These are phyloP conservation scores for Lutjanus erythropterus DNA, from an alignment of 2,113 vertebrate genomes.

Conservation along the genomic window DNA sequence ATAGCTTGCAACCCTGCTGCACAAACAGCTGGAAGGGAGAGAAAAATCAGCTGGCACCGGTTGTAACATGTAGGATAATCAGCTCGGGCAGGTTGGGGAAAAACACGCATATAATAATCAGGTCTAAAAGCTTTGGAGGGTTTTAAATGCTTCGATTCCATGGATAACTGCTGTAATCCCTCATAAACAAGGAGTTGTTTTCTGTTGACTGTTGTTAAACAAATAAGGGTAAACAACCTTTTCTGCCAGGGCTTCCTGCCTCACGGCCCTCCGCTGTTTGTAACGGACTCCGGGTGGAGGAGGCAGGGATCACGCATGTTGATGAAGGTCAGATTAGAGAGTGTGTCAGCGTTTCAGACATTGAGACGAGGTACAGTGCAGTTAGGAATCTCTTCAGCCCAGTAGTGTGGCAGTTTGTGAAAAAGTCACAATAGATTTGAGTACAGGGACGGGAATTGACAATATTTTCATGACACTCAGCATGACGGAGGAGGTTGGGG, in stretches of 20 bases:
- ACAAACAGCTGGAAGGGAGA: constrained; percentile 77
- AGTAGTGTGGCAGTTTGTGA: too few species aligned
- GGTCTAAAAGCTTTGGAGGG: constrained; percentile 71
- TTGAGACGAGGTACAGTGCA: constrained; percentile 14
- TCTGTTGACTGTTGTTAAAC: constrained; percentile 71
- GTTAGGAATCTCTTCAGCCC: not conserved
- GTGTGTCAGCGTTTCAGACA: constrained; percentile 45
- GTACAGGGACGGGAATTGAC: too few species aligned
- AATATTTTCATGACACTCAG: too few species aligned
- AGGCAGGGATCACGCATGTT: constrained; percentile 26
- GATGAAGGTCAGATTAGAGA: constrained; percentile 57
- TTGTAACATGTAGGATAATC: constrained; percentile 75
- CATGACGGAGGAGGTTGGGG: too few species aligned
- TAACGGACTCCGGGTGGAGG: constrained; percentile 8
- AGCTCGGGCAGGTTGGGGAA: constrained; percentile 70
- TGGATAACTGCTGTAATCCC: constrained; percentile 72
- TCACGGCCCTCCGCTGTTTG: constrained; percentile 37
- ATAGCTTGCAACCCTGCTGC: constrained; percentile 76
- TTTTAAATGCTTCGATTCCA: constrained; percentile 67
- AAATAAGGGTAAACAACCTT: constrained; percentile 56
- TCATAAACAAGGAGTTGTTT: constrained; percentile 71
- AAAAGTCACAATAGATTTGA: too few species aligned
- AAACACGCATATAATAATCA: constrained; percentile 73
- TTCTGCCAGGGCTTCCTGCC: constrained; percentile 24
- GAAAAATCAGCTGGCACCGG: constrained; percentile 74